Base-by-base conservation (phyloP, 2,113 vertebrate species). In the Percopsis transmontana region DNA sequence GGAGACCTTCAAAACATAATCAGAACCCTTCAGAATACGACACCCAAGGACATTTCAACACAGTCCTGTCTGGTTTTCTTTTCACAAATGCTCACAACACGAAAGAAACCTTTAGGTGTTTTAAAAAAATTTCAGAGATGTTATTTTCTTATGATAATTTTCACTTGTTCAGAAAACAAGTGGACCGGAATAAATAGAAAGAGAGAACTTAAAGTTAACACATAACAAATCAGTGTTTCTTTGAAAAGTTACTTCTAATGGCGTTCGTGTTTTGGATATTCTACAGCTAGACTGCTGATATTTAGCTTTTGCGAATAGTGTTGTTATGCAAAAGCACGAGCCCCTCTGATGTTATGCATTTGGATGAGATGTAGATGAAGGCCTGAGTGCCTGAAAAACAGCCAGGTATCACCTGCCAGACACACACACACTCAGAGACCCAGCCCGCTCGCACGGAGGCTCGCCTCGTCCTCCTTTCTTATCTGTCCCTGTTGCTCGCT, bases 311-410 rank as follows among this genome's bases (percentile, higher is more conserved):
- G 41, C 13, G 2, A 40, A 45, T 70, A 60, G 62, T 71, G 45
- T 57, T 80, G 57, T 68, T 58, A 42, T 66, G 65, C 54, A 51
- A 48, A 64, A 42, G 47, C 13, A 41, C 72, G 66, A 80, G 71
- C 80, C 79, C 75, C 80, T 79, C 42, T 66, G 84, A 72, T 79
- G 74, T 66, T 78, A 64, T 79, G 74, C 70, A 87, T 87, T 81
- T 72, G 65, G 68, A 88, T 88, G 83, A 88, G 81, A 89, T 88
- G 86, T 58, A 83, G 85, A 87, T 85, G 70, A 63, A 77, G 63
- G 48, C 73, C 58, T 42, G 60, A 77, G 14, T 81, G 80, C 73
- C 60, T 83, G 62, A 42, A 21, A 73, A 55, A 76, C 73, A 83
- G 53, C 55, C 77, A 78, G 79, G 58, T 79, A 75, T 77, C 16